Base-by-base conservation (phyloP, 1,140 invertebrate species). In the Drosophila bipectinata region DNA sequence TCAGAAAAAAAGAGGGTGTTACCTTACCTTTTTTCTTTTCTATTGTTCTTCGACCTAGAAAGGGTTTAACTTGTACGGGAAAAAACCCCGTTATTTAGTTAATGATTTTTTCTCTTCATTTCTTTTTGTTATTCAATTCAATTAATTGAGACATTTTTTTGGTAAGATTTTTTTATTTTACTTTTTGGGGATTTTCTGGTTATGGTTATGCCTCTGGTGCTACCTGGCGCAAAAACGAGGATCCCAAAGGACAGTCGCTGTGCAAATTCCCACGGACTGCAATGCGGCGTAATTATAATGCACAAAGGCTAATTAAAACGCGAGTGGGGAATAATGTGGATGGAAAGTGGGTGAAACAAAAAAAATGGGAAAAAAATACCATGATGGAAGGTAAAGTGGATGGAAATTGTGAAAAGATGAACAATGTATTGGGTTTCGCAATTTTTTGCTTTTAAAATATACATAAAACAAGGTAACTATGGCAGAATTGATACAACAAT, bases 131-230 rank as follows among this genome's bases (percentile, higher is more conserved):
- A 56, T 69, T 69, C 56, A 76, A 77, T 77, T 77, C 73, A 77
- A 77, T 77, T 77, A 81, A 81, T 81, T 77, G 67, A 61, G 66
- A 72, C 73, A 77, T 69, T 77, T 76, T 58, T 44, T 48, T 14
- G 9, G 9, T 4, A 44, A 37, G 4, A 14, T 8, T 21, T 8
- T 21, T 4, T 41, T 64, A 47, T 37, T n/a, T 18, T 9, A 41
- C 1, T n/a, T 15, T 51, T 56, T 37, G 49, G 30, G 4, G 49
- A 15, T 41, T 53, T 45, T 9, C 8, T 34, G n/a, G n/a, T 18
- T n/a, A 37, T 37, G 34, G 30, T 32, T 32, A 32, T 32, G 9
- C 3, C 26, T 28, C 0, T 28, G 26, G 8, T 12, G 1, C 15
- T 39, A 26, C 30, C 14, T 34, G 45, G 12, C 10, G 10, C 1